Percentiles rank a stretch among this genome's conserved stretches.
Conservation (phyloP, 2,888 invertebrate species). For the Latrodectus elegans region DNA sequence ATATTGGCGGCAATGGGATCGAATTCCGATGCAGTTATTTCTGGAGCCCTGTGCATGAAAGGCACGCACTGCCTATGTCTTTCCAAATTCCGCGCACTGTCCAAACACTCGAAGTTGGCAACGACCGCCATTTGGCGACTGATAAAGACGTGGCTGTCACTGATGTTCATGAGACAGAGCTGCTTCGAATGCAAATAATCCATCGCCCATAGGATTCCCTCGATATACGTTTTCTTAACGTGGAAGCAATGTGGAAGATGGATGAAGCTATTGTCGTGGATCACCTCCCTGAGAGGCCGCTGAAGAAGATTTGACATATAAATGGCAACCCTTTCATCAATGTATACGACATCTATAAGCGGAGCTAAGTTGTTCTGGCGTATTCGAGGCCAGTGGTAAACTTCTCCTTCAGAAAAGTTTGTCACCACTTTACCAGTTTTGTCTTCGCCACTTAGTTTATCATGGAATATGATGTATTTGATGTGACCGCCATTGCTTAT, state of each 20-base stretch:
- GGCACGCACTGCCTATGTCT: not conserved
- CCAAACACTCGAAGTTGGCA: not conserved
- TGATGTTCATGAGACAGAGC: not conserved
- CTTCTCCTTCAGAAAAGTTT: not conserved
- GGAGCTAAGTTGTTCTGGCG: not conserved
- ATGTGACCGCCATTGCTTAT: not conserved
- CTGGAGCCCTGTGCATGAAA: not conserved
- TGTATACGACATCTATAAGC: not conserved
- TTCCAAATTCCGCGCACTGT: not conserved
- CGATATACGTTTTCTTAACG: not conserved
- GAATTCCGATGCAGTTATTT: not conserved
- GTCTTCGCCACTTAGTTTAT: not conserved
- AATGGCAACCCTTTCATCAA: not conserved
- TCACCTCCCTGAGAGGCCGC: not conserved
- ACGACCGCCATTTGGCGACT: not conserved
- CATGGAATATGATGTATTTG: not conserved
- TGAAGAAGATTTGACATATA: not conserved
- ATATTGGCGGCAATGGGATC: not conserved
- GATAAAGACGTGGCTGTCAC: not conserved
- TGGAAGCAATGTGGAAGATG: not conserved
- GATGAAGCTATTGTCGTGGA: not conserved
- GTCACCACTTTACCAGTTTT: not conserved
- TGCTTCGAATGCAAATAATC: not conserved
- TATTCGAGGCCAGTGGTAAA: slow-evolving; percentile 1
- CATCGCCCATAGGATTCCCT: not conserved